phyloP scores from a whole-genome alignment of 2,797 vertebrate genomes.

The Taeniopygia guttata region DNA sequence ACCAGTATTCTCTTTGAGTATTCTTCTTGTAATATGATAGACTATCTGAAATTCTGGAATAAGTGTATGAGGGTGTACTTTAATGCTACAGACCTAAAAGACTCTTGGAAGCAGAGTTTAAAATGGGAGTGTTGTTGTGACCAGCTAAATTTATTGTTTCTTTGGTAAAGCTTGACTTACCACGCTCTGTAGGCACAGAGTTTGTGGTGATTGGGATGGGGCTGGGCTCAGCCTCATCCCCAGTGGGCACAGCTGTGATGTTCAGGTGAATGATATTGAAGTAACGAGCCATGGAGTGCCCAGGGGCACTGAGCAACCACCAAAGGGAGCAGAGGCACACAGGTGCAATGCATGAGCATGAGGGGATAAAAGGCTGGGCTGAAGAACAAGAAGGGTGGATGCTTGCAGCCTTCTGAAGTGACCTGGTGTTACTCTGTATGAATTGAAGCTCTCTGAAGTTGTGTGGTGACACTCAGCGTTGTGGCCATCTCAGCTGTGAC shows the following conservation, averaged over 20 bases:
- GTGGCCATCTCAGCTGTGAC: neutral
- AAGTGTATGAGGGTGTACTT: neutral
- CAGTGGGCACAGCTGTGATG: neutral
- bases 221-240: neutral
- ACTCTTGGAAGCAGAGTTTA: constrained; percentile 33
- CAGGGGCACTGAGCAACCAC: neutral
- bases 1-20: neutral
- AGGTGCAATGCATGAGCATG: neutral
- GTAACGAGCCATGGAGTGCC: neutral
- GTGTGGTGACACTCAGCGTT: neutral
- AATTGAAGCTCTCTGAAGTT: neutral
- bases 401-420: neutral
- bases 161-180: neutral
- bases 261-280: neutral
- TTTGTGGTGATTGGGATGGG: neutral
- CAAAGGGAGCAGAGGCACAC: neutral
- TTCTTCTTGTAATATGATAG: neutral
- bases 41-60: constrained; percentile 6
- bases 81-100: neutral
- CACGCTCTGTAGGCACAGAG: neutral
- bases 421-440: fast-evolving
- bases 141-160: neutral
- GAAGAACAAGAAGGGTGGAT: neutral
- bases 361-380: neutral
- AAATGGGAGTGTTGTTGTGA: neutral